Conservation (phyloP, 2,888 invertebrate species). For the Allygus modestus region DNA sequence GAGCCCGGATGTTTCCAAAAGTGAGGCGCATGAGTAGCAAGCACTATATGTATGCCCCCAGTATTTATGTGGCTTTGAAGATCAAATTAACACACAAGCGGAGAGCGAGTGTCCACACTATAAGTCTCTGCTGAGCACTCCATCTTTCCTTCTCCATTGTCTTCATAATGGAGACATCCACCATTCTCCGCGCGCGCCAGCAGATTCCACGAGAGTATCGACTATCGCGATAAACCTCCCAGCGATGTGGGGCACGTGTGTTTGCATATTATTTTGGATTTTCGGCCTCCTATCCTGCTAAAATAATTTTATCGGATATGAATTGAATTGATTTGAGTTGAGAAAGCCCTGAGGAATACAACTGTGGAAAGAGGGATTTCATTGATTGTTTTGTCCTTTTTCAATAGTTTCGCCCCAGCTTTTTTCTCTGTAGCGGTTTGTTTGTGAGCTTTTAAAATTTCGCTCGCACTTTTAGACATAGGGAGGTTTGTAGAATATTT, state of each 20-base stretch:
- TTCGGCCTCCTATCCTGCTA: neutral
- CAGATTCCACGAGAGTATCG: neutral
- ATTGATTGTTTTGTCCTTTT: no score
- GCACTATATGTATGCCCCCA: no score
- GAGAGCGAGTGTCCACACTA: neutral
- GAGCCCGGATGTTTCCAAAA: no score
- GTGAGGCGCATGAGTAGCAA: no score
- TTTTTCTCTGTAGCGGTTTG: no score
- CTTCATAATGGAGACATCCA: conserved; percentile 10
- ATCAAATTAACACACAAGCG: neutral
- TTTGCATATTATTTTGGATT: conserved; percentile 6
- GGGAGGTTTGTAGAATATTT: no score
- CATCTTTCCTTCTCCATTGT: neutral
- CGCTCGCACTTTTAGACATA: no score
- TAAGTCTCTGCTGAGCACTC: neutral
- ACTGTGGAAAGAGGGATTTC: no score
- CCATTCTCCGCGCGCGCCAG: neutral
- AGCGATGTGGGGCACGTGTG: neutral
- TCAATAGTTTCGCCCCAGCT: no score
- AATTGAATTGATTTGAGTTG: neutral
- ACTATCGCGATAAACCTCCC: neutral
- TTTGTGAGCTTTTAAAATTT: no score
- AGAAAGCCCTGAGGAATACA: no score
- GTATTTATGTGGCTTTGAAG: no score
- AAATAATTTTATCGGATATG: neutral